Evolutionary conservation across 2,888 invertebrate species (phyloP), one percentile per base, ranked within the genome.

Genomic region (Eristalis arbustorum): DNA sequence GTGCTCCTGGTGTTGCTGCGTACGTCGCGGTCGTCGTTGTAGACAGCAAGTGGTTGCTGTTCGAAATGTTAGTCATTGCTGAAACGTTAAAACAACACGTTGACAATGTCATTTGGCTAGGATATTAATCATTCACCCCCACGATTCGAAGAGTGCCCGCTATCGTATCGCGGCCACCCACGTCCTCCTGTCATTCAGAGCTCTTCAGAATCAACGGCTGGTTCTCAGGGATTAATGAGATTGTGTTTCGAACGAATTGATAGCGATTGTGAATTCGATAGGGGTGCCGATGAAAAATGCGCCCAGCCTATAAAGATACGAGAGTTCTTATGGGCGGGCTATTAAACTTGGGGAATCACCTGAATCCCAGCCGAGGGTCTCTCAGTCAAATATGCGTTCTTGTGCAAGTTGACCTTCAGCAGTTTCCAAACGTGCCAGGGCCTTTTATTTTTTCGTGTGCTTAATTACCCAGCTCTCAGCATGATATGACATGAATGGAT

Each of bases 41-140:
- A 63, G 34, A 13, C 28, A 5, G 40, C 74, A 59, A 72, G 62
- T 72, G 72, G 42, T 49, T 66, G 57, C 22, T 66, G 23, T 28
- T 64, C 57, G 64, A 56, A 56, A 37, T 42, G 73, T 66, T 74
- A 59, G 57, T 74, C 57, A 66, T 40, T 8, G 18, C 22, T 57
- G 64, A 62, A 64, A 31, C 13, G 37, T 5, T 6, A 34, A 23
- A 57, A 42, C 22, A 59, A 62, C 73, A 67, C 37, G 66, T 67
- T 56, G 59, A 56, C 31, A 49, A 56, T 61, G 49, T 6, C 56
- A 57, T 49, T 18, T 66, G 31, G 22, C 57, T 74, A 22, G 66
- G 59, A 28, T 66, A 74, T 74, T 40, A 74, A 66, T 74, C 74
- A 74, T 73, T 49, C 49, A 22, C 40, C 18, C 18, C 40, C 13